phyloP scores from a whole-genome alignment of 2,113 vertebrate species.

The Brachypteracias leptosomus region DNA sequence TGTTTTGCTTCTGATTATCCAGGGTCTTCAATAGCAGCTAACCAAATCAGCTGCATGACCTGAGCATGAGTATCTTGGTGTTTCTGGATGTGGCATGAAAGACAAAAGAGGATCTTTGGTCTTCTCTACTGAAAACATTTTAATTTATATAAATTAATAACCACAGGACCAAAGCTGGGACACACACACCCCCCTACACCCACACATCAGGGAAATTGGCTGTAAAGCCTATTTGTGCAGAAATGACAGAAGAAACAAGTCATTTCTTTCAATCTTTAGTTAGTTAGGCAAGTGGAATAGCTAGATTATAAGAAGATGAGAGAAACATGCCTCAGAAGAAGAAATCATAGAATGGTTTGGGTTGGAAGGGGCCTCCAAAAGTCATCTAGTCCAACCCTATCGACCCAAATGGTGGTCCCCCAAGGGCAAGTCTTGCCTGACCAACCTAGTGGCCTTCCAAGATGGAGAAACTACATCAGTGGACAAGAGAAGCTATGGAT shows the following conservation, averaged over 20 bases:
- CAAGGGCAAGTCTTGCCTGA: too few relatives aligned
- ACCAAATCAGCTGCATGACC: neutral
- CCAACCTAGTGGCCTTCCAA: neutral
- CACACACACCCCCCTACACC: neutral
- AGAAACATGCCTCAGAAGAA: neutral
- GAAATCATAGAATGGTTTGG: too few relatives aligned
- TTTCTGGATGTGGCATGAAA: neutral
- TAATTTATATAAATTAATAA: neutral
- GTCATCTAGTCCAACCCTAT: too few relatives aligned
- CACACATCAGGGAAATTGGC: neutral
- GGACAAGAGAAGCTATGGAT: neutral
- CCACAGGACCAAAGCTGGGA: neutral
- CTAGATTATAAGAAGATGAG: neutral
- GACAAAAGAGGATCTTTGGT: rapidly evolving
- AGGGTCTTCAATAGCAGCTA: neutral
- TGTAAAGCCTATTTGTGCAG: neutral
- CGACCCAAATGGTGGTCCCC: too few relatives aligned
- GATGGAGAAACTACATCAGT: neutral
- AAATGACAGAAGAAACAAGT: neutral
- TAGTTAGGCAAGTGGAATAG: neutral
- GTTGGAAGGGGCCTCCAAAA: too few relatives aligned
- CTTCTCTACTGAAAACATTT: neutral
- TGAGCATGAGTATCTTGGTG: neutral
- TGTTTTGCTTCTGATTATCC: neutral
- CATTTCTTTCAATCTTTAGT: neutral